Percentiles rank a stretch among this genome's conserved stretches.
These are phyloP conservation scores for Hyaena hyaena DNA, from an alignment of 2,113 vertebrate species.

Conservation along the genomic window DNA sequence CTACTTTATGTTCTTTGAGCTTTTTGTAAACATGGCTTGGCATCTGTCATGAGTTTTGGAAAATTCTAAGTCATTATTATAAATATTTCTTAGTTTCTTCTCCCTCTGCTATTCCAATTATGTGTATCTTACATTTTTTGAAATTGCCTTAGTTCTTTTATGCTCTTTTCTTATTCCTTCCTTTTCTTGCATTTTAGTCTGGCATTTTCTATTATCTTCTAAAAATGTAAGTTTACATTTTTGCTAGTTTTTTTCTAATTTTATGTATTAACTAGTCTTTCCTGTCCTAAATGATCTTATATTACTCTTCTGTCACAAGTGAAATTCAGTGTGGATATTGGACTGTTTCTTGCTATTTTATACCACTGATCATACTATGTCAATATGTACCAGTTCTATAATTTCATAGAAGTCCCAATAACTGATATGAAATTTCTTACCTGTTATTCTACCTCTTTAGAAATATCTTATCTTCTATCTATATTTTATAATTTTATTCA, in stretches of 20 bases:
- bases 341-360: not conserved
- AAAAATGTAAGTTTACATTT: not conserved
- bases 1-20: not conserved
- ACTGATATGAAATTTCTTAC: not conserved
- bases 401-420: not conserved
- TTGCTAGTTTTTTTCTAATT: not conserved
- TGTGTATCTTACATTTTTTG: not conserved
- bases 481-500: not conserved
- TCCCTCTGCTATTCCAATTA: not conserved
- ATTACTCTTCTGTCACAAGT: not conserved
- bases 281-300: not conserved
- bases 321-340: not conserved
- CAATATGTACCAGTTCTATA: not conserved
- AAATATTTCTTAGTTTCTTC: not conserved
- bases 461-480: not conserved
- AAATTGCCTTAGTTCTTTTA: not conserved
- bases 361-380: not conserved
- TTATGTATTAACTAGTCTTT: not conserved
- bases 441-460: not conserved
- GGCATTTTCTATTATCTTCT: not conserved
- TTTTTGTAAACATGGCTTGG: not conserved
- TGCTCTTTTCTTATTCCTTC: not conserved
- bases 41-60: not conserved
- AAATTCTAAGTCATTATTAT: not conserved
- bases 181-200: not conserved